Evolutionary conservation across 2,797 vertebrate genomes (phyloP), one percentile per base, ranked within the genome.

Genomic region (Delichon dasypus): DNA sequence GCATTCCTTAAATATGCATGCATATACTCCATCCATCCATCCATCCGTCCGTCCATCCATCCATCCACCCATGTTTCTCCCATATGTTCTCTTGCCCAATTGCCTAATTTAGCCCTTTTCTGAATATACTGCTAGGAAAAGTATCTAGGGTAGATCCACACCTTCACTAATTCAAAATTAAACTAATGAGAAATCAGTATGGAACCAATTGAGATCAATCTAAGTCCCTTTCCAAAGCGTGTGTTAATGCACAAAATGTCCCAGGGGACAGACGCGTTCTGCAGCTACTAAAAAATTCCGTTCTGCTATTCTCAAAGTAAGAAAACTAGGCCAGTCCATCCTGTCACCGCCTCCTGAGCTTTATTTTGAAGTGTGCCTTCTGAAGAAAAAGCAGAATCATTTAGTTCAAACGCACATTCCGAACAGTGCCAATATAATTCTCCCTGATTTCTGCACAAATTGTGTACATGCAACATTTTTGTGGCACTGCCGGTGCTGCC

Each of bases 271-370:
- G 86, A 44, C 2, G 1, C 42, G 30, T 50, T 71, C 74, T 89
- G 84, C 13, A 94, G 61, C 57, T 92, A 81, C 65, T 88, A 42
- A 84, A 83, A 95, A 93, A 95, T 75, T 90, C 87, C 76, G 71
- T 67, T 48, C 76, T 36, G 62, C 87, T 23, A 20, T 62, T 95
- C 89, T 93, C 86, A 87, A 96, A 96, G 78, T 76, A 67, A 80
- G 55, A 42, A 60, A 95, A 60, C 32, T 11, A 89, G 61, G 91
- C 79, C 94, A 96, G 88, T 61, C 80, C 74, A 34, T 79, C 47
- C 84, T 36, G 50, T 78, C 93, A 68, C 64, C 2, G 1, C n/a
- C 77, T 73, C 30, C 42, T 55, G 44, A 44, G 36, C 50, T 47
- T 85, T 67, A 75, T 48, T 74, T 75, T 71, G 27, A 71, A 64